Conservation (phyloP, 2,113 vertebrate species). For the Macheiramphus alcinus region DNA sequence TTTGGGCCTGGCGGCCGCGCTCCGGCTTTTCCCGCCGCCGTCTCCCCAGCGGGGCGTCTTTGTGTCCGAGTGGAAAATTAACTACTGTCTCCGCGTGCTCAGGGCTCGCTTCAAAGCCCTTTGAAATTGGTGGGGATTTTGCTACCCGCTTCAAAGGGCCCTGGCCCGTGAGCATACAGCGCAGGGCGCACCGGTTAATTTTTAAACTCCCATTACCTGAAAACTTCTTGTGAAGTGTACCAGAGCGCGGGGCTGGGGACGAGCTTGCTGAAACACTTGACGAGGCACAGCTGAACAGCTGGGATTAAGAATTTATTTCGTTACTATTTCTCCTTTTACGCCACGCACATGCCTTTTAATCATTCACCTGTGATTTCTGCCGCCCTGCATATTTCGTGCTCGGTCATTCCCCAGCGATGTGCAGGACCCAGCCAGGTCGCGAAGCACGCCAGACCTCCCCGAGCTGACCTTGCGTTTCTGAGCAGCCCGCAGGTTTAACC, state of each 20-base stretch:
- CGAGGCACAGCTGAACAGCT: not conserved
- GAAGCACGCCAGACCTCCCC: not conserved
- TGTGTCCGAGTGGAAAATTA: not conserved
- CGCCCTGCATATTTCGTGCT: not conserved
- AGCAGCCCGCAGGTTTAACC: not conserved
- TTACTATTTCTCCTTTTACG: not conserved
- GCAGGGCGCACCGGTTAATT: slow-evolving; percentile 39
- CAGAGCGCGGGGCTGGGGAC: not conserved
- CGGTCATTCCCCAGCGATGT: fast-evolving
- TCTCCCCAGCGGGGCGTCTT: not conserved
- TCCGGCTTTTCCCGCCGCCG: not conserved
- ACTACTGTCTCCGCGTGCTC: not conserved
- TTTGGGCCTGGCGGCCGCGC: fast-evolving
- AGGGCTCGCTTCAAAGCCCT: not conserved
- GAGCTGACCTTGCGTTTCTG: not conserved
- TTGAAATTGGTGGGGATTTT: not conserved
- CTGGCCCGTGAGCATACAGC: not conserved
- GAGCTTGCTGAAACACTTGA: not conserved
- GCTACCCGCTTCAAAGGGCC: slow-evolving; percentile 42
- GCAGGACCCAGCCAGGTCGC: fast-evolving
- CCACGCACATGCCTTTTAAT: not conserved
- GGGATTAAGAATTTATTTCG: not conserved
- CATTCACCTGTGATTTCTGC: not conserved
- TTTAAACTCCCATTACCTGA: slow-evolving; percentile 46
- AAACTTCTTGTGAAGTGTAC: slow-evolving; percentile 27